Evolutionary conservation across 2,113 vertebrate genomes (phyloP).

Genomic region (Scytalopus superciliaris): DNA sequence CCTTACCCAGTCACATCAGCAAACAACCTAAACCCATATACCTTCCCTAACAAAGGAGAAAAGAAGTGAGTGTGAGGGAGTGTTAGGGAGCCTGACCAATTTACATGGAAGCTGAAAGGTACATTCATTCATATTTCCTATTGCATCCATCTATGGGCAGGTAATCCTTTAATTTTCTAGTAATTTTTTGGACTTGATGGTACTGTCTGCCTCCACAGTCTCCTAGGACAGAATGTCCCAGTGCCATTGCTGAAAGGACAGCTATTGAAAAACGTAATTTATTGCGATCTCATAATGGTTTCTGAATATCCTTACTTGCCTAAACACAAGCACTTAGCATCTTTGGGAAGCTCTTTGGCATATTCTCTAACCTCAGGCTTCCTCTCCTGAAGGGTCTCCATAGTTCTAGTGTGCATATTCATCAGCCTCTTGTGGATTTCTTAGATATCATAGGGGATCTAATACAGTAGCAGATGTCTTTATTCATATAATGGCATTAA

Average conservation of each 20-base stretch:
- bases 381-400: neutral
- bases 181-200: neutral
- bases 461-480: neutral
- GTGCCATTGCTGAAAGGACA: neutral
- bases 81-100: neutral
- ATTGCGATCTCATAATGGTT: neutral
- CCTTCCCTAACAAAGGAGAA: neutral
- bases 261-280: neutral
- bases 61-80: neutral
- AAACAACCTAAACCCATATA: neutral
- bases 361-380: neutral
- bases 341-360: neutral
- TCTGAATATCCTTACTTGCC: neutral
- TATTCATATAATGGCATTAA: neutral
- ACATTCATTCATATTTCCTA: neutral
- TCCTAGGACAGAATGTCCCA: neutral
- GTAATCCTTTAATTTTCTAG: neutral
- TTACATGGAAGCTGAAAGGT: neutral
- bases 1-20: neutral
- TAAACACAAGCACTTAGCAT: neutral
- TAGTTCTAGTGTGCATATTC: neutral
- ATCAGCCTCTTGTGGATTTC: neutral
- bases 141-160: neutral
- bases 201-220: neutral
- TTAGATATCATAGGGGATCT: neutral